Conservation (phyloP, 1,140 invertebrate genomes). For the Caerostris extrusa region DNA sequence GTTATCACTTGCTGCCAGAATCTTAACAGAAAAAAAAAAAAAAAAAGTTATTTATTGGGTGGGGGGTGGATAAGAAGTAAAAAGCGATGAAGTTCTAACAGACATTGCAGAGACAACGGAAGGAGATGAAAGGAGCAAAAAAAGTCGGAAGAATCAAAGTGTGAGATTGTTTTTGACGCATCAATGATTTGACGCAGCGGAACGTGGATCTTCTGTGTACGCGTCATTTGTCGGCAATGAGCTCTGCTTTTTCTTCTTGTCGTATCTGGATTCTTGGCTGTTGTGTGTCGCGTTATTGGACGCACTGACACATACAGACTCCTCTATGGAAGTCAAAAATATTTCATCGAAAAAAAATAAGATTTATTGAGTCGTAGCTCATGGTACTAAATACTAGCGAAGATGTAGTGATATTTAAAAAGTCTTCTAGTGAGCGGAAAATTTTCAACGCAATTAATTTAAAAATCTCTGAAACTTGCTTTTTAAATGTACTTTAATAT, state of each 20-base stretch:
- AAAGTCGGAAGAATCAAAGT: conserved; percentile 59
- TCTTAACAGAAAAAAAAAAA: not conserved
- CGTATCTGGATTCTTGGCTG: not conserved
- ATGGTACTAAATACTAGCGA: not conserved
- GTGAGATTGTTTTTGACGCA: conserved; percentile 73
- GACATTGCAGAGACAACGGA: not conserved
- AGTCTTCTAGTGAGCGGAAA: too few species aligned
- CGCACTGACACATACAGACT: not conserved
- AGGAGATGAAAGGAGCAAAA: not conserved
- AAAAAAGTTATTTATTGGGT: too few species aligned
- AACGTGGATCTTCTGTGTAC: conserved; percentile 1
- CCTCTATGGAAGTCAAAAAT: not conserved
- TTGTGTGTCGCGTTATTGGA: not conserved
- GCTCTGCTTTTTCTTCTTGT: not conserved
- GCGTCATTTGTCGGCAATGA: conserved; percentile 34
- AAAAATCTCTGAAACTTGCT: too few species aligned
- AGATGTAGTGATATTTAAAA: too few species aligned
- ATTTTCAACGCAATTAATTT: too few species aligned
- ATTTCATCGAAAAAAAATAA: not conserved
- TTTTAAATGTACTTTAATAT: too few species aligned
- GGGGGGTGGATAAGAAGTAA: conserved; percentile 14
- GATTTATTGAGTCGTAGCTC: not conserved
- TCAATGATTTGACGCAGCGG: conserved; percentile 64
- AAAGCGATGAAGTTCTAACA: conserved; percentile 16
- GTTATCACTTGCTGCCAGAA: conserved; percentile 1